Conservation (phyloP, 2,888 invertebrate species). For the Tromatobia lineatoria region DNA sequence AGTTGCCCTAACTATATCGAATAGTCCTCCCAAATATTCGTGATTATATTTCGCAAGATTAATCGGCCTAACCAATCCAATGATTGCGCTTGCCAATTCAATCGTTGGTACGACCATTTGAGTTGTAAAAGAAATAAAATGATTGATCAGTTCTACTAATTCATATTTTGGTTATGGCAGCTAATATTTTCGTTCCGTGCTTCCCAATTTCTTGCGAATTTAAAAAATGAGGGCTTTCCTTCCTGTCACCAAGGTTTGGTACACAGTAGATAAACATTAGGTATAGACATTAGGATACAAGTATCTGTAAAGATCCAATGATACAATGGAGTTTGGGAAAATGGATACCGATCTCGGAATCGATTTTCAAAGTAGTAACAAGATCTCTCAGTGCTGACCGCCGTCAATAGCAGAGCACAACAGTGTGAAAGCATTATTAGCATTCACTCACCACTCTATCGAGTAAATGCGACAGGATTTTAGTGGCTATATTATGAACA, state of each 20-base stretch:
- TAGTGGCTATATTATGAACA: conserved; percentile 55
- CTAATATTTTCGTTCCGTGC: no score
- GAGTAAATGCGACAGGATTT: conserved; percentile 62
- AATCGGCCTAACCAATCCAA: no score
- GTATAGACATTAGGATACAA: neutral
- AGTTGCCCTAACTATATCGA: no score
- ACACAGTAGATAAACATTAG: neutral
- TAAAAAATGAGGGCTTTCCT: neutral
- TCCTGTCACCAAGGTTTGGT: neutral
- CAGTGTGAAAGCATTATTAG: conserved; percentile 19
- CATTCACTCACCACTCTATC: conserved; percentile 27
- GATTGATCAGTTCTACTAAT: no score
- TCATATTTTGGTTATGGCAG: no score
- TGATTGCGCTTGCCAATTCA: no score
- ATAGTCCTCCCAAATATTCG: no score
- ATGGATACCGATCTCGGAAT: conserved; percentile 60
- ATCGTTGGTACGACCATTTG: no score
- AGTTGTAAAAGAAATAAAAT: no score
- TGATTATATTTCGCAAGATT: no score
- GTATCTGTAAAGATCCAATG: conserved; percentile 13
- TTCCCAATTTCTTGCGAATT: neutral
- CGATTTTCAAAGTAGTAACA: conserved; percentile 64
- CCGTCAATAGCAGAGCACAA: conserved; percentile 41
- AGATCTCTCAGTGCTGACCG: conserved; percentile 51
- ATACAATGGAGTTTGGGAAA: conserved; percentile 27